These are phyloP conservation scores for Callocephalon fimbriatum DNA, from an alignment of 2,113 vertebrate species.

Conservation along the genomic window DNA sequence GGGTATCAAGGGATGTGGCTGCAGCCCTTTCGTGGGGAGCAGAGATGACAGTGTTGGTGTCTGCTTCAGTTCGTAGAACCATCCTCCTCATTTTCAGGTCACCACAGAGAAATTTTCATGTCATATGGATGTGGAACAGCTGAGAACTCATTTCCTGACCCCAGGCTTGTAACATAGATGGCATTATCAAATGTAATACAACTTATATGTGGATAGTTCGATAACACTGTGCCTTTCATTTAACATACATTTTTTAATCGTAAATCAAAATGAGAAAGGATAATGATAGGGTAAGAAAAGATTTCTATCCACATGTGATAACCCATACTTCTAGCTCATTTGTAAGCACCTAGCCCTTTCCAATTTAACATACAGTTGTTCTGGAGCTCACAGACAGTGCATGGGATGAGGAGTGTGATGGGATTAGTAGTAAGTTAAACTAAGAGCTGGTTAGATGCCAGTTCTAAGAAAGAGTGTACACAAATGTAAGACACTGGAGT, in stretches of 20 bases:
- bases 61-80: not conserved
- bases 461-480: not conserved
- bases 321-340: not conserved
- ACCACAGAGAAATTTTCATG: not conserved
- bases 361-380: not conserved
- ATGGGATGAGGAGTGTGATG: not conserved
- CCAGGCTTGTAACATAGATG: not conserved
- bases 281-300: not conserved
- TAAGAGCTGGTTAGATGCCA: not conserved
- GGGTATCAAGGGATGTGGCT: fast-evolving
- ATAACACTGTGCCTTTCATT: not conserved
- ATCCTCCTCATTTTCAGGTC: not conserved
- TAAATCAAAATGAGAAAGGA: not conserved
- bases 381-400: not conserved
- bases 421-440: not conserved
- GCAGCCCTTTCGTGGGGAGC: not conserved
- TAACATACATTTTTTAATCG: not conserved
- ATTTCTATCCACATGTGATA: not conserved
- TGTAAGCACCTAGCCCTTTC: not conserved
- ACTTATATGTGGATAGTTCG: not conserved
- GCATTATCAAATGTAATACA: not conserved
- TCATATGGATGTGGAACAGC: not conserved
- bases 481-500: not conserved
- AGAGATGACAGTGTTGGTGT: not conserved
- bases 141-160: not conserved